These are phyloP conservation scores for Brevimyrus niger DNA, from an alignment of 2,113 vertebrate species.

Conservation along the genomic window DNA sequence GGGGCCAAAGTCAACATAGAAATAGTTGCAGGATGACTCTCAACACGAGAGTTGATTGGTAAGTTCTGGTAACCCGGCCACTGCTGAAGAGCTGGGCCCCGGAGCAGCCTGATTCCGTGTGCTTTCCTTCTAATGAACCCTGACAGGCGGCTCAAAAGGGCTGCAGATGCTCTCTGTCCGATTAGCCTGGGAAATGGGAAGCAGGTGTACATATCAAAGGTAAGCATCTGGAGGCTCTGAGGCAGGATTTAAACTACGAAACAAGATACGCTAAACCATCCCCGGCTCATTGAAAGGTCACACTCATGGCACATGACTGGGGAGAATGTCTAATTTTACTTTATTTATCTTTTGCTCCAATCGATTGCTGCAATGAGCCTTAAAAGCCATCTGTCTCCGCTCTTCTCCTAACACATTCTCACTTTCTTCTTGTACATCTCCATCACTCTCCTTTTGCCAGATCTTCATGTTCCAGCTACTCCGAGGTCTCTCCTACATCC, in stretches of 20 bases:
- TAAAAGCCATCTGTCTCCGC: neutral
- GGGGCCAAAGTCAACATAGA: neutral
- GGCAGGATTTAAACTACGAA: neutral
- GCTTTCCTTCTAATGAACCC: neutral
- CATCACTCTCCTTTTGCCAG: slow-evolving; percentile 45
- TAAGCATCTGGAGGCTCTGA: neutral
- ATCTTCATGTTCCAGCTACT: slow-evolving; percentile 89
- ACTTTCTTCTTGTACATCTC: neutral
- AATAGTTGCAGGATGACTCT: neutral
- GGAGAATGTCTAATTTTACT: neutral
- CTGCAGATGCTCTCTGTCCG: neutral
- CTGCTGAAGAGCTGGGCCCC: neutral
- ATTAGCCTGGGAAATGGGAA: neutral
- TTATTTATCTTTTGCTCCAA: slow-evolving; percentile 5
- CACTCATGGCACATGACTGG: neutral
- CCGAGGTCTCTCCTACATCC: slow-evolving; percentile 75
- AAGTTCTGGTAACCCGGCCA: neutral
- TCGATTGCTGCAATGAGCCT: neutral
- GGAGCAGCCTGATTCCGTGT: neutral
- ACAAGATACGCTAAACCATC: neutral
- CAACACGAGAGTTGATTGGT: neutral
- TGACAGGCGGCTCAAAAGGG: neutral
- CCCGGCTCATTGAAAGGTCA: neutral
- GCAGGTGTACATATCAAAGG: neutral
- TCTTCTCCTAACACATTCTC: neutral